These are phyloP conservation scores for Chrysotoxum bicinctum DNA, from an alignment of 2,888 invertebrate species.

Conservation along the genomic window DNA sequence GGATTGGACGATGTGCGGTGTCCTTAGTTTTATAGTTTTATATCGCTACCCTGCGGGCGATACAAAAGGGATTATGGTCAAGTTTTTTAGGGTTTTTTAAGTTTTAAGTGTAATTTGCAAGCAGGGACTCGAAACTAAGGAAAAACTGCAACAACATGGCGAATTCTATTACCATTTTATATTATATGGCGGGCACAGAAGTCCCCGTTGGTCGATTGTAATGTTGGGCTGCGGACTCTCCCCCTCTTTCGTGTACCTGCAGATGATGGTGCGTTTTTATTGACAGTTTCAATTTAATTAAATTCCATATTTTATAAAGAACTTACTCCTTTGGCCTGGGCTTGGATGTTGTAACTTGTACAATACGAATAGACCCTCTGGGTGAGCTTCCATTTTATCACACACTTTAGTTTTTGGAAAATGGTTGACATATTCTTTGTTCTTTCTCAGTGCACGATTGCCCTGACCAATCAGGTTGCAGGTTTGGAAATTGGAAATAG, in stretches of 20 bases:
- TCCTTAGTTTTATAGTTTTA: conserved; percentile 53
- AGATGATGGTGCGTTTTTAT: conserved; percentile 51
- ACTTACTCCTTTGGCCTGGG: not conserved
- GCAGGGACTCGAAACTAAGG: not conserved
- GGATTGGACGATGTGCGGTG: conserved; percentile 56
- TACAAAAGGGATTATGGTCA: conserved; percentile 58
- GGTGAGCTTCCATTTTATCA: conserved; percentile 52
- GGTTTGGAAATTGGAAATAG: not conserved
- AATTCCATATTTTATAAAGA: conserved; percentile 43
- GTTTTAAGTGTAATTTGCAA: conserved; percentile 21
- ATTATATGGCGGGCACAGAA: conserved; percentile 19
- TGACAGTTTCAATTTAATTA: conserved; percentile 54
- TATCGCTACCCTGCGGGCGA: conserved; percentile 59
- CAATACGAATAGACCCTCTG: conserved; percentile 7
- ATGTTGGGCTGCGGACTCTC: not conserved
- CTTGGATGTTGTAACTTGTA: not conserved
- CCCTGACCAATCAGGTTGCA: conserved; percentile 26
- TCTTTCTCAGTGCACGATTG: conserved; percentile 34
- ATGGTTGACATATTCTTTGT: conserved; percentile 10
- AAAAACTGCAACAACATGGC: conserved; percentile 22
- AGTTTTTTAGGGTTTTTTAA: conserved; percentile 35
- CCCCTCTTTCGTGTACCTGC: not conserved
- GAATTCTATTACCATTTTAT: conserved; percentile 52
- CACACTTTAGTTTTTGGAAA: conserved; percentile 25
- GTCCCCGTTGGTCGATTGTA: conserved; percentile 56